A percentile compares a stretch with the other conserved stretches of the same genome.
These are phyloP conservation scores for Eidolon dupreanum DNA, from an alignment of 2,797 vertebrate genomes.

Conservation along the genomic window DNA sequence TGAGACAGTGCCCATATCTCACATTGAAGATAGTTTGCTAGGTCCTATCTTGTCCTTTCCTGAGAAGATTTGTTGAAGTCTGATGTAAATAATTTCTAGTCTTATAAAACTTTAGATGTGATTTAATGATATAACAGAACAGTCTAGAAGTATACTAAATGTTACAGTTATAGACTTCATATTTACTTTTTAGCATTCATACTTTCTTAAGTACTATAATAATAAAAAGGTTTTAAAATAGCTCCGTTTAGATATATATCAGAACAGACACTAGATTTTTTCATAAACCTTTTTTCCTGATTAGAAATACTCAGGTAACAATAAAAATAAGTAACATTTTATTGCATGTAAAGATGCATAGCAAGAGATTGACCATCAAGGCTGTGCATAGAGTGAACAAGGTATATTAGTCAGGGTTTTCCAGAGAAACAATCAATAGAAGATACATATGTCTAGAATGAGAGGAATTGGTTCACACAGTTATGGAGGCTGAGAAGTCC, in stretches of 20 bases:
- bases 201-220: neutral
- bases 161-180: neutral
- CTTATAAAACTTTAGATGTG: constrained; percentile 17
- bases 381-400: neutral
- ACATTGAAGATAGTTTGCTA: constrained; percentile 28
- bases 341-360: neutral
- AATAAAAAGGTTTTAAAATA: neutral
- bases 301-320: neutral
- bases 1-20: neutral
- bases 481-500: neutral
- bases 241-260: neutral
- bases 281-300: neutral
- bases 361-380: neutral
- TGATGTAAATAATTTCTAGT: constrained; percentile 48
- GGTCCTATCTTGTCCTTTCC: neutral
- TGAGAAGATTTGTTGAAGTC: constrained; percentile 26
- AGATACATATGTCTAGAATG: neutral
- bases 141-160: constrained; percentile 38
- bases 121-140: constrained; percentile 31
- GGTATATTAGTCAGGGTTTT: neutral
- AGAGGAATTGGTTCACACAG: neutral
- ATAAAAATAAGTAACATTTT: neutral
- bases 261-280: neutral
- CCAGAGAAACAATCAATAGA: neutral
- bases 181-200: neutral